A percentile compares a stretch with the other conserved stretches of the same genome.
phyloP scores from a whole-genome alignment of 2,888 invertebrate species.

The Hipparchia semele region DNA sequence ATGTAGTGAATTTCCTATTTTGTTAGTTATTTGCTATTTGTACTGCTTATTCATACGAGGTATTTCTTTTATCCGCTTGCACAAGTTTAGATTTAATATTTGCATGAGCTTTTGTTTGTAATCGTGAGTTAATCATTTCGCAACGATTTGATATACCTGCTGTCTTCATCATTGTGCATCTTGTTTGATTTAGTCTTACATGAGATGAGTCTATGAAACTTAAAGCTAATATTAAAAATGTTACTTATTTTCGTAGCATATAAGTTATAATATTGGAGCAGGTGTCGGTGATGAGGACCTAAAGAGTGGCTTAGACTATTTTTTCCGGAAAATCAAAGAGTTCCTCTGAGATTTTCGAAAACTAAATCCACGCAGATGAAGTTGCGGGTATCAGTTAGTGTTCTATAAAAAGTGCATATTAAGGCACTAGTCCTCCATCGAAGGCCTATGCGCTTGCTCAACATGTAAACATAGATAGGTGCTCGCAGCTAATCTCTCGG shows the following conservation, averaged over 20 bases:
- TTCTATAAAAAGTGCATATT: not conserved
- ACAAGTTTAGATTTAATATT: constrained; percentile 25
- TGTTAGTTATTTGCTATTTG: constrained; percentile 28
- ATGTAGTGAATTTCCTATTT: constrained; percentile 44
- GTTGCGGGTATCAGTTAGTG: too few relatives aligned
- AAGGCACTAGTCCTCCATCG: constrained; percentile 38
- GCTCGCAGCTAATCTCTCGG: constrained; percentile 53
- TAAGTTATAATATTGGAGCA: too few relatives aligned
- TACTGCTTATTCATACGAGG: constrained; percentile 28
- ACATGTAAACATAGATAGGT: constrained; percentile 51
- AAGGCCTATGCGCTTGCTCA: constrained; percentile 58
- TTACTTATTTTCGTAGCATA: too few relatives aligned
- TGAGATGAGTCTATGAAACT: not conserved
- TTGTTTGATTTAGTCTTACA: not conserved
- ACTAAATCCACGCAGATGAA: too few relatives aligned
- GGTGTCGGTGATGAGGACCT: too few relatives aligned
- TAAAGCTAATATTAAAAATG: not conserved
- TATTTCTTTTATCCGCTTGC: constrained; percentile 28
- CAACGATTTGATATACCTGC: constrained; percentile 2
- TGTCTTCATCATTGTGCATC: constrained; percentile 8
- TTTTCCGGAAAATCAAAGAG: too few relatives aligned
- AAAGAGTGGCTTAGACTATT: too few relatives aligned
- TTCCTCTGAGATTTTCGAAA: too few relatives aligned
- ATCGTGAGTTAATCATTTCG: constrained; percentile 11
- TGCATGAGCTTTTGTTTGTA: constrained; percentile 18